Evolutionary conservation across 2,888 invertebrate species (phyloP), one percentile per base, ranked within the genome.

Genomic region (Andrena haemorrhoa): DNA sequence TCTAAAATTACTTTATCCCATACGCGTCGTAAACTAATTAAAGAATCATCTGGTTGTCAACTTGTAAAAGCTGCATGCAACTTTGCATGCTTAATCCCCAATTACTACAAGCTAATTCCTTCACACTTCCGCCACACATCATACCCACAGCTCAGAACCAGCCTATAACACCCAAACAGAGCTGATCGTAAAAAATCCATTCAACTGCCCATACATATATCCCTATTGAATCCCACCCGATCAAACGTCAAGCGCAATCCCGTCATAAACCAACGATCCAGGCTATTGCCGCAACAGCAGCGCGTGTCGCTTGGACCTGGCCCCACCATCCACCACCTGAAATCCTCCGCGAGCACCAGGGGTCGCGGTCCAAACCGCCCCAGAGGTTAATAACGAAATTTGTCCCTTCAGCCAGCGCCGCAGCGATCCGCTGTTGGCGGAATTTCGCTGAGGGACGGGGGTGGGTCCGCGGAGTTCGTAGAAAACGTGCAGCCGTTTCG

Each of bases 401-500:
- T 35, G 29, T 51, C 63, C 51, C 51, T 51, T 12, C 41, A 16
- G 56, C 23, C 12, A 20, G 47, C 41, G 70, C 10, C 7, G 58
- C 12, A 20, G 65, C 31, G 47, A 64, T 66, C 71, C 70, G 53
- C 66, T 56, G 63, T n/a, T 41, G 47, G 29, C n/a, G 41, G 7
- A 60, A 79, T 65, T 71, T 65, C 31, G 26, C n/a, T 12, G 20
- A 56, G 31, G 16, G 12, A 20, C 20, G 6, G 29, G 29, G 7
- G 7, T 23, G 33, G 16, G 31, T 65, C 23, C 4, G 33, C 4
- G 56, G 26, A 12, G 10, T 12, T 56, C 12, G 49, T 51, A 71
- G 84, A 80, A 81, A 82, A 65, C 70, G 69, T 29, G 73, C 65
- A 68, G 66, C 69, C 72, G 75, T 82, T 87, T 81, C 66, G 78